Evolutionary conservation across 1,140 invertebrate species (phyloP).

Genomic region (Lepidurus apus): DNA sequence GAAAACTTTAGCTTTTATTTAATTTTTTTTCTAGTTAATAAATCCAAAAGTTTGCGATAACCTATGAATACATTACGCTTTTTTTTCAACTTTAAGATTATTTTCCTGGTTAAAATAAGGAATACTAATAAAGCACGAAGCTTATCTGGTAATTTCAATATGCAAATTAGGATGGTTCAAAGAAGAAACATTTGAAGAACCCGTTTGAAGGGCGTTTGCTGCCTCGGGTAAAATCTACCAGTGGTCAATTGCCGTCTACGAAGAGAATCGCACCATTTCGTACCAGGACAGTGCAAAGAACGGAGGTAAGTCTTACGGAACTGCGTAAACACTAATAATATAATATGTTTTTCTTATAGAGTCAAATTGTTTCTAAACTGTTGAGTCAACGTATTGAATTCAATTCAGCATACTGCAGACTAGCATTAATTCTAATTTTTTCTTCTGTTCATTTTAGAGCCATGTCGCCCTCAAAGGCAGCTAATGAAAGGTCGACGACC

Average conservation of each 20-base stretch:
- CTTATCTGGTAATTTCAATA: neutral
- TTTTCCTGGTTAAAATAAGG: no score
- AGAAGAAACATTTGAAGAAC: neutral
- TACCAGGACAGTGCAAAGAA: neutral
- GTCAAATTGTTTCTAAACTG: no score
- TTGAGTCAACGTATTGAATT: no score
- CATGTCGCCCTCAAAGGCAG: neutral
- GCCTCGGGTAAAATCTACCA: neutral
- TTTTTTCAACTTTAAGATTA: no score
- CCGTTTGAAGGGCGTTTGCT: neutral
- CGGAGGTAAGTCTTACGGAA: neutral
- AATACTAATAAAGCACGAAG: neutral
- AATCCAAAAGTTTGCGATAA: no score
- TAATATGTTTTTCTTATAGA: no score
- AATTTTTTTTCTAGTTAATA: no score
- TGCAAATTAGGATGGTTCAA: neutral
- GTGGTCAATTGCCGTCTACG: neutral
- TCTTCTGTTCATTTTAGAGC: neutral
- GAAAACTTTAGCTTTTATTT: neutral
- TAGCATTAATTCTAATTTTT: neutral
- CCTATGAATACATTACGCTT: no score
- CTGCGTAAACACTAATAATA: no score
- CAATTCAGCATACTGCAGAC: no score
- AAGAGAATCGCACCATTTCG: conserved; percentile 4
- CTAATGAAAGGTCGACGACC: conserved; percentile 9